These are phyloP conservation scores for Euschistus heros DNA, from an alignment of 1,140 invertebrate species.

Conservation along the genomic window DNA sequence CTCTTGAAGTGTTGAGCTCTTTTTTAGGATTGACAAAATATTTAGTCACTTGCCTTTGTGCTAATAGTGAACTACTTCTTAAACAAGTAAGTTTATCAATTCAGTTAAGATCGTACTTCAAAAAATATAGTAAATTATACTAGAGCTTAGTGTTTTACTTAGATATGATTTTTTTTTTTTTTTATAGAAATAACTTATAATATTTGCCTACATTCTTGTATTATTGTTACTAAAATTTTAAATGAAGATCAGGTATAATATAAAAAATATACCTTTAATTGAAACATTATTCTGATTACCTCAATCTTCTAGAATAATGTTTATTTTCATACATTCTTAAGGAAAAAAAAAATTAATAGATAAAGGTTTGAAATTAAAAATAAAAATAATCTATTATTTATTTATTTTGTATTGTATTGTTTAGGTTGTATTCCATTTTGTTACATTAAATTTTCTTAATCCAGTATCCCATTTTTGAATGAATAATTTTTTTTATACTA, in stretches of 20 bases:
- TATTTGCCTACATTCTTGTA: too few relatives aligned
- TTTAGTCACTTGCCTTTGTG: conserved; percentile 84
- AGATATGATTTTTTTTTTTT: not conserved
- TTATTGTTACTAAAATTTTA: too few relatives aligned
- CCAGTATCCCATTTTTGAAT: too few relatives aligned
- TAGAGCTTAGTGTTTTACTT: not conserved
- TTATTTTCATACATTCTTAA: not conserved
- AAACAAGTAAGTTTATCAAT: conserved; percentile 64
- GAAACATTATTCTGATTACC: too few relatives aligned
- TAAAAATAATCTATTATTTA: not conserved
- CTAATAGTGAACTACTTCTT: conserved; percentile 84
- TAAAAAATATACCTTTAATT: too few relatives aligned
- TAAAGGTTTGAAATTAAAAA: not conserved
- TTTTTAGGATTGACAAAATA: conserved; percentile 94
- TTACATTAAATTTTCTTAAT: too few relatives aligned
- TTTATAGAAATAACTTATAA: not conserved
- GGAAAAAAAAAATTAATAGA: not conserved
- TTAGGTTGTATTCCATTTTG: too few relatives aligned
- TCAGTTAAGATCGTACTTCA: not conserved
- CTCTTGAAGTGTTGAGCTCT: conserved; percentile 80
- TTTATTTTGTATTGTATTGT: too few relatives aligned
- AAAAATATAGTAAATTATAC: not conserved
- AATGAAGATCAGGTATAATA: too few relatives aligned
- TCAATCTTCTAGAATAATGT: too few relatives aligned
- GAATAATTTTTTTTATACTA: too few relatives aligned